phyloP scores from a whole-genome alignment of 2,888 invertebrate genomes.

The Conomelus anceps region DNA sequence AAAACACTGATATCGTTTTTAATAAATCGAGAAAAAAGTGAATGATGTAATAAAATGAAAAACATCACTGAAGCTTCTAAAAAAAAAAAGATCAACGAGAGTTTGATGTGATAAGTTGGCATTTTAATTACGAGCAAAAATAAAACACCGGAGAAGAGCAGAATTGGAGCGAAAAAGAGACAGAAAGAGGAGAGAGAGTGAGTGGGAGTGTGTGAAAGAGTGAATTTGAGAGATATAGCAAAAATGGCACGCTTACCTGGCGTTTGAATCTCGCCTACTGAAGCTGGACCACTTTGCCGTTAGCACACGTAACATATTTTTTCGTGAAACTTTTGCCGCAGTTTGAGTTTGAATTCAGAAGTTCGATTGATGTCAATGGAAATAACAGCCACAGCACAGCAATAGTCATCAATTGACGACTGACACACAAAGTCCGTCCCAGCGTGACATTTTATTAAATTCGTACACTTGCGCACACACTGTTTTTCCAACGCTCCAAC shows the following conservation, averaged over 20 bases:
- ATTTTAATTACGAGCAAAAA: not conserved
- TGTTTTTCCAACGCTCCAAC: no score
- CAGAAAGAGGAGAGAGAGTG: no score
- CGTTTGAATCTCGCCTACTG: constrained; percentile 19
- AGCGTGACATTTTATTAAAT: no score
- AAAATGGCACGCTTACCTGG: constrained; percentile 17
- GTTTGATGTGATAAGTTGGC: not conserved
- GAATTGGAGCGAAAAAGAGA: no score
- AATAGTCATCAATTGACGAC: no score
- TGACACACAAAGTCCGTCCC: no score
- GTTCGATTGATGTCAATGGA: not conserved
- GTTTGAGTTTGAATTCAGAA: not conserved
- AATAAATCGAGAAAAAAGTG: not conserved
- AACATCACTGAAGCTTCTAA: not conserved
- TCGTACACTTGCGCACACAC: no score
- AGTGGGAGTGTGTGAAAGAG: no score
- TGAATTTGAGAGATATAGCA: not conserved
- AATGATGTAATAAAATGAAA: not conserved
- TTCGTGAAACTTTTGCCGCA: not conserved
- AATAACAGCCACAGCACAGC: no score
- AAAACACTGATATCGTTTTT: not conserved
- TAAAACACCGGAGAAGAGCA: no score
- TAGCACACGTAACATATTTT: constrained; percentile 26
- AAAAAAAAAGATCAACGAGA: not conserved
- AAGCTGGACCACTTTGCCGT: constrained; percentile 29